phyloP scores from a whole-genome alignment of 2,113 vertebrate genomes.

The Danionella cerebrum region DNA sequence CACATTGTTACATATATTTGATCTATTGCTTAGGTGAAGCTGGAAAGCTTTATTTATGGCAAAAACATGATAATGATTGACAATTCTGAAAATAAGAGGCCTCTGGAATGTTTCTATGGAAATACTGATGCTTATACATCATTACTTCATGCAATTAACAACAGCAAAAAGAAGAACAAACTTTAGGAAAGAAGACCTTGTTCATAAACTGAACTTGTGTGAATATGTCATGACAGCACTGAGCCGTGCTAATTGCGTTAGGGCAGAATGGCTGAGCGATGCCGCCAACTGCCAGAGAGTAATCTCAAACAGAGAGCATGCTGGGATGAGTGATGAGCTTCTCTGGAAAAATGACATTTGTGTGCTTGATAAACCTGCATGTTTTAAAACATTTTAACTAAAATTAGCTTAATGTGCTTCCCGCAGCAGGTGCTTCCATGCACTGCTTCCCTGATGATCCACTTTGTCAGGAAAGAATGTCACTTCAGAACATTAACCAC shows the following conservation, averaged over 20 bases:
- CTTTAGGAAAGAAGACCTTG: not conserved
- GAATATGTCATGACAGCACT: slow-evolving; percentile 26
- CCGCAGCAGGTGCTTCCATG: slow-evolving; percentile 7
- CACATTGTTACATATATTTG: too few species aligned
- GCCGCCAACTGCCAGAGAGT: slow-evolving; percentile 22
- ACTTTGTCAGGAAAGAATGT: not conserved
- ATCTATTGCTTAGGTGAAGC: too few species aligned
- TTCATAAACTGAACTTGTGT: slow-evolving; percentile 8
- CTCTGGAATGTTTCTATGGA: too few species aligned
- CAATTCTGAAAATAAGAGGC: too few species aligned
- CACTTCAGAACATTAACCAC: not conserved
- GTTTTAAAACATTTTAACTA: slow-evolving; percentile 31
- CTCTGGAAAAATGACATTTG: slow-evolving; percentile 23
- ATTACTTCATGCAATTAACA: too few species aligned
- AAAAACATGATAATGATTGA: too few species aligned
- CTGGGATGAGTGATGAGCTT: slow-evolving; percentile 34
- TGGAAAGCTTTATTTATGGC: too few species aligned
- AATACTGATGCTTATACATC: too few species aligned
- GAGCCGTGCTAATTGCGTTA: slow-evolving; percentile 39
- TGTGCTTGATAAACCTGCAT: slow-evolving; percentile 22
- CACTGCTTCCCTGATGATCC: slow-evolving; percentile 4
- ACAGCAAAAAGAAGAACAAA: not conserved
- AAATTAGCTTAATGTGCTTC: slow-evolving; percentile 26
- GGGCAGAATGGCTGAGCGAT: slow-evolving; percentile 16
- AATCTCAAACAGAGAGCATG: slow-evolving; percentile 32